Evolutionary conservation across 2,113 vertebrate genomes (phyloP).

Genomic region (Corythaixoides concolor): DNA sequence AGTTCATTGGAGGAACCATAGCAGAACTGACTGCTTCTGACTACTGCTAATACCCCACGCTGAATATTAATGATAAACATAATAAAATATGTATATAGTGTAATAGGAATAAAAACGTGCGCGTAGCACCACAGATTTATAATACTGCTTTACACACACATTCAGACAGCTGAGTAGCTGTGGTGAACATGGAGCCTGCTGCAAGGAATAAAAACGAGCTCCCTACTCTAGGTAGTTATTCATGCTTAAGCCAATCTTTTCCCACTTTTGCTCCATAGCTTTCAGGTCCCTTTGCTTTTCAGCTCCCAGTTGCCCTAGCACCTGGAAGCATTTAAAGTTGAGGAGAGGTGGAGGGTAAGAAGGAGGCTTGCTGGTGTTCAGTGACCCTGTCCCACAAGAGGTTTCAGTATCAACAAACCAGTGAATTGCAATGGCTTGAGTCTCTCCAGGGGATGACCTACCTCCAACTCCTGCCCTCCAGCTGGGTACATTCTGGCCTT

Average conservation of each 20-base stretch:
- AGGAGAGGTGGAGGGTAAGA: background rate
- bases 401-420: background rate
- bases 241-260: background rate
- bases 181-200: background rate
- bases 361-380: background rate
- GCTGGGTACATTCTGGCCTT: background rate
- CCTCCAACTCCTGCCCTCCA: background rate
- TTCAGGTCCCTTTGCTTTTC: background rate
- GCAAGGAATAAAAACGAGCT: conserved; percentile 34
- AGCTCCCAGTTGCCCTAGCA: background rate
- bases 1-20: conserved; percentile 9
- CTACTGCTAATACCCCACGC: conserved; percentile 43
- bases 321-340: background rate
- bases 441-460: background rate
- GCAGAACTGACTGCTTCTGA: conserved; percentile 62
- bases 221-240: background rate
- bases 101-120: conserved; percentile 61
- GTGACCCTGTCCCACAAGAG: background rate
- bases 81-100: conserved; percentile 66
- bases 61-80: conserved; percentile 69
- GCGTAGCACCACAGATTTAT: conserved; percentile 41
- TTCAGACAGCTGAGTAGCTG: conserved; percentile 41
- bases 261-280: background rate
- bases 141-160: conserved; percentile 31
- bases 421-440: background rate